Evolutionary conservation across 2,113 vertebrate genomes (phyloP).

Genomic region (Syngnathus floridae): DNA sequence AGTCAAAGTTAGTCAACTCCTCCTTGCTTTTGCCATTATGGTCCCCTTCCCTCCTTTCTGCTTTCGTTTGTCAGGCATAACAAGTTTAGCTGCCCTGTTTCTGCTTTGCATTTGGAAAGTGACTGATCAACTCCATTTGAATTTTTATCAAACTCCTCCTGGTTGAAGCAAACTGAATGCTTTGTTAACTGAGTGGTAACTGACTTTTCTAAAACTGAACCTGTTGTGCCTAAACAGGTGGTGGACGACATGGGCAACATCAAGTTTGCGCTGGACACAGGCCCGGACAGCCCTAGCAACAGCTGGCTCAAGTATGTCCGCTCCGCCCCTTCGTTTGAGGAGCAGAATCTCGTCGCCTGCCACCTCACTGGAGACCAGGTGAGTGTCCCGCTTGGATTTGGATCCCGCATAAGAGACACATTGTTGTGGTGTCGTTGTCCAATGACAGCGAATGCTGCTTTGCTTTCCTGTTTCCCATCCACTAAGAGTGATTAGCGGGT

Average conservation of each 20-base stretch:
- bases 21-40: constrained; percentile 28
- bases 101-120: constrained; percentile 32
- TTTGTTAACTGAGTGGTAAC: neutral
- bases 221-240: constrained; percentile 67
- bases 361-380: constrained; percentile 89
- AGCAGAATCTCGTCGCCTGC: constrained; percentile 86
- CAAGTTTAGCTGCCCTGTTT: constrained; percentile 50
- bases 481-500: constrained; percentile 3
- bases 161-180: neutral
- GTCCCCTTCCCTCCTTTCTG: too few species aligned
- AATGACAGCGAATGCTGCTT: constrained; percentile 3
- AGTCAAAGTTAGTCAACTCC: constrained; percentile 57
- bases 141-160: neutral
- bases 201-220: neutral
- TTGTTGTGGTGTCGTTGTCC: constrained; percentile 1
- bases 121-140: constrained; percentile 13
- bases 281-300: constrained; percentile 65
- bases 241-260: constrained; percentile 81
- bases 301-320: constrained; percentile 95
- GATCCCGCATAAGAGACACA: neutral
- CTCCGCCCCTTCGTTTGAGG: constrained; percentile 78
- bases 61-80: constrained; percentile 14
- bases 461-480: constrained; percentile 23
- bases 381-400: constrained; percentile 42
- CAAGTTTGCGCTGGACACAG: constrained; percentile 79